phyloP scores from a whole-genome alignment of 2,888 invertebrate species.

The Pteria penguin region DNA sequence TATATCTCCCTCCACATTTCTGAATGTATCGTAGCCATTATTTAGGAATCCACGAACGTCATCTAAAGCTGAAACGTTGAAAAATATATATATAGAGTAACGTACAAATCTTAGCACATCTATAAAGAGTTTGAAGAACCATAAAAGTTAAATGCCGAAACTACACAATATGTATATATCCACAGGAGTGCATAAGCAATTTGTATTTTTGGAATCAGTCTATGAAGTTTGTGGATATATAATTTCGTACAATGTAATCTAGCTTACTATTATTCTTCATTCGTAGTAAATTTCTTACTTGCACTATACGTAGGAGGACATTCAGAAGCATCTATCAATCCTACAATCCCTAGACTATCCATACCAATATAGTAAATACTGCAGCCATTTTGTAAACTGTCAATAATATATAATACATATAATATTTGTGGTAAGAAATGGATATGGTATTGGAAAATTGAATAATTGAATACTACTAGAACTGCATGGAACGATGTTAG shows the following conservation, averaged over 20 bases:
- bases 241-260: too few relatives aligned
- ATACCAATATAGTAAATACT: conserved; percentile 71
- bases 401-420: conserved; percentile 22
- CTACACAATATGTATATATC: too few relatives aligned
- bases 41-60: conserved; percentile 74
- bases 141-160: too few relatives aligned
- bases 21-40: conserved; percentile 62
- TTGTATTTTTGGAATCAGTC: too few relatives aligned
- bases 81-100: background rate
- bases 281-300: too few relatives aligned
- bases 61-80: conserved; percentile 67
- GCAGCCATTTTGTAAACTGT: conserved; percentile 60
- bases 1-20: conserved; percentile 72
- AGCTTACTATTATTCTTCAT: too few relatives aligned
- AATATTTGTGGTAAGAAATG: background rate
- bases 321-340: conserved; percentile 78
- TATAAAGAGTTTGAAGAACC: too few relatives aligned
- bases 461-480: background rate
- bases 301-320: conserved; percentile 78
- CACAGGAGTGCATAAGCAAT: too few relatives aligned
- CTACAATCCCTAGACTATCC: conserved; percentile 71
- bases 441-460: background rate
- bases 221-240: too few relatives aligned
- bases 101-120: too few relatives aligned
- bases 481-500: too few relatives aligned